Percentiles rank a stretch among this genome's conserved stretches.
These are phyloP conservation scores for Hyposmocoma kahamanoa DNA, from an alignment of 1,140 invertebrate genomes.

Conservation along the genomic window DNA sequence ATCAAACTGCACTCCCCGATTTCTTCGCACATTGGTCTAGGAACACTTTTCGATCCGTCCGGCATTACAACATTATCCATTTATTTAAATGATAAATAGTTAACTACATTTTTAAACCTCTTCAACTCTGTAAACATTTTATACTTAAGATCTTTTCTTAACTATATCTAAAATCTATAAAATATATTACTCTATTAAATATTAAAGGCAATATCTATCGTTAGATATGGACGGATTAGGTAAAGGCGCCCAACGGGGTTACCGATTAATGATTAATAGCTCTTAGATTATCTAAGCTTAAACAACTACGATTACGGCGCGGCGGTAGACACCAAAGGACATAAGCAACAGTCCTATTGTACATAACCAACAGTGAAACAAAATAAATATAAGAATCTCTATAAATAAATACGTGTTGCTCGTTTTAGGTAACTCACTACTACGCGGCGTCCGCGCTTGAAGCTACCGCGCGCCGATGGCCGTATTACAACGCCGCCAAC, in stretches of 20 bases:
- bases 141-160: constrained; percentile 60
- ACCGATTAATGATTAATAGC: constrained; percentile 69
- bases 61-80: constrained; percentile 4
- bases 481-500: neutral
- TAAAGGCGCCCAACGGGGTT: constrained; percentile 70
- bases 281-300: constrained; percentile 51
- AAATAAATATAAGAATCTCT: constrained; percentile 59
- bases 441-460: constrained; percentile 11
- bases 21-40: neutral
- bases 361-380: constrained; percentile 62
- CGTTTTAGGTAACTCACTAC: constrained; percentile 68
- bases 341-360: constrained; percentile 40
- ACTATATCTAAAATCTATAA: constrained; percentile 64
- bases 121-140: constrained; percentile 54
- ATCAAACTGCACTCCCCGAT: constrained; percentile 8
- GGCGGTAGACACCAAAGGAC: constrained; percentile 47
- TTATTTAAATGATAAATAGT: constrained; percentile 37
- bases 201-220: constrained; percentile 73
- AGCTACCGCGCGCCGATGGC: neutral
- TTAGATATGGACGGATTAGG: constrained; percentile 72
- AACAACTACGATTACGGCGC: constrained; percentile 38
- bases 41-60: neutral
- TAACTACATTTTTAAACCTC: constrained; percentile 56
- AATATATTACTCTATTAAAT: constrained; percentile 73
- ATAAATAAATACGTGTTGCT: constrained; percentile 62